These are phyloP conservation scores for Didymodactylos carnosus DNA, from an alignment of 2,888 invertebrate species.

Conservation along the genomic window DNA sequence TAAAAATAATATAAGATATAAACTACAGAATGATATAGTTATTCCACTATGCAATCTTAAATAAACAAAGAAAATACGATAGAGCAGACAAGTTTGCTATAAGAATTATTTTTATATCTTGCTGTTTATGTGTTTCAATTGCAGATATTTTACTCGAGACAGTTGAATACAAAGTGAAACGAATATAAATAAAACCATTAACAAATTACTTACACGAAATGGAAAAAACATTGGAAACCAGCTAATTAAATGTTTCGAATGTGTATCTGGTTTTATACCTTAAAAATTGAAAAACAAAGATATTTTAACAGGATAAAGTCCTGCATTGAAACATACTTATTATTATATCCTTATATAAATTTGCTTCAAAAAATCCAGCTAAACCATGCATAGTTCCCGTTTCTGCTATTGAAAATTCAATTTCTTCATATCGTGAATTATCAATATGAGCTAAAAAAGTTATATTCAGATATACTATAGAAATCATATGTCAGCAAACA, in stretches of 20 bases:
- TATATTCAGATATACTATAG: background rate
- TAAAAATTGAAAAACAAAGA: background rate
- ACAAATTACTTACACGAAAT: background rate
- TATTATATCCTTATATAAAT: slow-evolving; percentile 58
- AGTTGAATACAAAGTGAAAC: no score
- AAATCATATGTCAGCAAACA: background rate
- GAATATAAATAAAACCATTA: no score
- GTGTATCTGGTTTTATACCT: slow-evolving; percentile 9
- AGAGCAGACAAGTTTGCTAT: background rate
- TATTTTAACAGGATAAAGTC: no score
- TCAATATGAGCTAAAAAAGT: slow-evolving; percentile 35
- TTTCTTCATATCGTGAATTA: slow-evolving; percentile 51
- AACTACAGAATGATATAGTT: background rate
- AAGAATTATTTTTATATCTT: no score
- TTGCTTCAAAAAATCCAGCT: slow-evolving; percentile 78
- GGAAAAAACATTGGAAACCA: slow-evolving; percentile 15
- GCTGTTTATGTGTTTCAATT: no score
- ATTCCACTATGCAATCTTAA: background rate
- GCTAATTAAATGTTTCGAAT: slow-evolving; percentile 8
- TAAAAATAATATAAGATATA: background rate
- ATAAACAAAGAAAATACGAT: background rate
- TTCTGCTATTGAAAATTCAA: slow-evolving; percentile 50
- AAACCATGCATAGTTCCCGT: slow-evolving; percentile 75
- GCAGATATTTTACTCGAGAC: no score
- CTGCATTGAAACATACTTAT: slow-evolving; percentile 48